Conservation (phyloP, 2,888 invertebrate species). For the Chloroclysta siterata region DNA sequence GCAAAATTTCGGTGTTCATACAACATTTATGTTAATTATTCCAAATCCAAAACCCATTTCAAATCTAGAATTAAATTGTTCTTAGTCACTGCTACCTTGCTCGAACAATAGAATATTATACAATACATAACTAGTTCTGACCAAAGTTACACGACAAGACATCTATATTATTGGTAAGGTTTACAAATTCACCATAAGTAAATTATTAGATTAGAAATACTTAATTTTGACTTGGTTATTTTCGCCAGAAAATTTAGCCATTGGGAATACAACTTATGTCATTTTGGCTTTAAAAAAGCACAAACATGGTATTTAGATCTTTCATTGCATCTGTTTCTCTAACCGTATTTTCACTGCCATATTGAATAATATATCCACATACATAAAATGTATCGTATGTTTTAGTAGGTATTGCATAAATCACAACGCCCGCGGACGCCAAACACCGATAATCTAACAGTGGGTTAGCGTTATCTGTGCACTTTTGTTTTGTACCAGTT, state of each 20-base stretch:
- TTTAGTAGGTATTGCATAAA: slow-evolving; percentile 60
- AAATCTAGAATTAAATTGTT: slow-evolving; percentile 34
- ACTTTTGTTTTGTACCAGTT: slow-evolving; percentile 44
- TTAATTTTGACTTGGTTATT: not conserved
- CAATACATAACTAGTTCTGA: too few species aligned
- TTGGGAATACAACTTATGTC: too few species aligned
- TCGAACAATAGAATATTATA: slow-evolving; percentile 53
- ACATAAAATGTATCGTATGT: slow-evolving; percentile 64
- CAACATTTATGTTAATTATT: too few species aligned
- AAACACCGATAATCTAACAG: slow-evolving; percentile 65
- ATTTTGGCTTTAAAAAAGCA: not conserved
- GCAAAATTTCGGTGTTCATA: too few species aligned
- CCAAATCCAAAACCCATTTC: not conserved
- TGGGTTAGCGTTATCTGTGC: slow-evolving; percentile 58
- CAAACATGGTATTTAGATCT: not conserved
- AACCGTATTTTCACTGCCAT: not conserved
- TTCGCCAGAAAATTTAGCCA: not conserved
- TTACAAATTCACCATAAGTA: not conserved
- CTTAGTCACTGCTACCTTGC: slow-evolving; percentile 38
- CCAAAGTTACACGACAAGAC: slow-evolving; percentile 37
- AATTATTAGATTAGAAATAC: not conserved
- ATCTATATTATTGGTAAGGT: slow-evolving; percentile 43
- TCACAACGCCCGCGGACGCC: slow-evolving; percentile 62
- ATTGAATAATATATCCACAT: not conserved
- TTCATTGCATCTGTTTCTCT: slow-evolving; percentile 1